Conservation (phyloP, 2,888 invertebrate genomes). For the Neoascia interrupta region DNA sequence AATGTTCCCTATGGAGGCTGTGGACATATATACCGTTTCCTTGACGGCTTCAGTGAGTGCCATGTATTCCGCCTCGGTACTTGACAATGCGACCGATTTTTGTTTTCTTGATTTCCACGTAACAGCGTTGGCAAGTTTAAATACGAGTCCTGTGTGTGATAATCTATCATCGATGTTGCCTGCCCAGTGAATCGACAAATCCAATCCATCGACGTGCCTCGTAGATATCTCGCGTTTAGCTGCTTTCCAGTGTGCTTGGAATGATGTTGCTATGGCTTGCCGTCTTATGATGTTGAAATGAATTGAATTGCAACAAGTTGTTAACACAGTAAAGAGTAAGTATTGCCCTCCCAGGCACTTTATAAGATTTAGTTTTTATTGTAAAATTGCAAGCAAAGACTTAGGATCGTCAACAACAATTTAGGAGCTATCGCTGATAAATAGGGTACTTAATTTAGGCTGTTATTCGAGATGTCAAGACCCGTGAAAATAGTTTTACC, state of each 20-base stretch:
- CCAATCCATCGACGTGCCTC: conserved; percentile 4
- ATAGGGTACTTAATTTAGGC: too few species aligned
- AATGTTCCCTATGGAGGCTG: not conserved
- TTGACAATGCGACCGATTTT: conserved; percentile 6
- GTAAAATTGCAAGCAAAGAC: too few species aligned
- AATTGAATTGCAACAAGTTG: too few species aligned
- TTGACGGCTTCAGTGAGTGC: conserved; percentile 23
- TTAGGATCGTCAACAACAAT: too few species aligned
- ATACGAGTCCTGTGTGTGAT: conserved; percentile 31
- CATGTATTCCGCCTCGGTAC: conserved; percentile 22
- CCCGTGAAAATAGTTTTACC: too few species aligned
- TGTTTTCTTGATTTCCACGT: conserved; percentile 41
- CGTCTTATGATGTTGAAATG: too few species aligned
- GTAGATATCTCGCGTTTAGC: conserved; percentile 45
- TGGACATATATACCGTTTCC: too few species aligned
- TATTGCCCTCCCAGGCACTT: too few species aligned
- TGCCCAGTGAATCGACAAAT: conserved; percentile 59
- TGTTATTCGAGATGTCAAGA: too few species aligned
- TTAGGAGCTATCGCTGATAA: too few species aligned
- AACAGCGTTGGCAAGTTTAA: conserved; percentile 9
- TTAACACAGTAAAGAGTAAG: too few species aligned
- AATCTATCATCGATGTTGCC: conserved; percentile 24
- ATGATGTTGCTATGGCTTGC: conserved; percentile 21
- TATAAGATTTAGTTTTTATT: too few species aligned
- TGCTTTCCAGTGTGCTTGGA: conserved; percentile 51